A percentile compares a stretch with the other conserved stretches of the same genome.
These are phyloP conservation scores for Diloba caeruleocephala DNA, from an alignment of 2,888 invertebrate genomes.

Conservation along the genomic window DNA sequence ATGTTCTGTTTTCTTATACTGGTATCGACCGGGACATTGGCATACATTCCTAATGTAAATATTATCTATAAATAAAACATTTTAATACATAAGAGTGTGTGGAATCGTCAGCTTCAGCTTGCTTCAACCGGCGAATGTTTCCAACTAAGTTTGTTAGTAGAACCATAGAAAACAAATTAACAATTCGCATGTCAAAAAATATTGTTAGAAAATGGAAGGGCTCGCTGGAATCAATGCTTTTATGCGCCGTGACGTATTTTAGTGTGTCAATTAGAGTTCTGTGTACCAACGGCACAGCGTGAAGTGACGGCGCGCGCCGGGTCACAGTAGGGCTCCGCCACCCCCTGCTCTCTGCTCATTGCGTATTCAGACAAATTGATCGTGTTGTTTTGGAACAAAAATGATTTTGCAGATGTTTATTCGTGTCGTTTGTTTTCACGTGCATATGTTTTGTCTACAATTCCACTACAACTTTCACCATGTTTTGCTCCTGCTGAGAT, in stretches of 20 bases:
- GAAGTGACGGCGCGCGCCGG: slow-evolving; percentile 71
- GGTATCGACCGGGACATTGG: too few species aligned
- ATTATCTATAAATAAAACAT: too few species aligned
- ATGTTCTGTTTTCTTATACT: too few species aligned
- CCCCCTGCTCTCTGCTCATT: slow-evolving; percentile 63
- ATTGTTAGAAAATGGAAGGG: slow-evolving; percentile 60
- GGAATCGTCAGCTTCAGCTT: too few species aligned
- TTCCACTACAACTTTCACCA: slow-evolving; percentile 32
- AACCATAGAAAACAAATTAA: slow-evolving; percentile 37
- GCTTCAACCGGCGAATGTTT: not conserved
- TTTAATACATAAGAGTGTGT: too few species aligned
- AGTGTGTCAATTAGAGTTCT: slow-evolving; percentile 88
- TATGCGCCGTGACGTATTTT: slow-evolving; percentile 78
- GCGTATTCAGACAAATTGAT: slow-evolving; percentile 76
- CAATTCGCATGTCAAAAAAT: slow-evolving; percentile 41
- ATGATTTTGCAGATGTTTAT: slow-evolving; percentile 65
- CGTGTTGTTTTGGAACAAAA: slow-evolving; percentile 72
- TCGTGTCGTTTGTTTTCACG: slow-evolving; percentile 53
- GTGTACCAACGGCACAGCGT: slow-evolving; percentile 83
- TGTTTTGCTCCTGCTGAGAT: slow-evolving; percentile 38
- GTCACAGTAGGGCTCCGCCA: slow-evolving; percentile 52
- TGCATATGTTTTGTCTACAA: slow-evolving; percentile 54
- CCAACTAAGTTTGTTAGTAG: slow-evolving; percentile 11
- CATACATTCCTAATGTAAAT: too few species aligned
- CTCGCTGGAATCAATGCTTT: slow-evolving; percentile 64